phyloP scores from a whole-genome alignment of 1,140 invertebrate species.

The Potamilus streckersoni region DNA sequence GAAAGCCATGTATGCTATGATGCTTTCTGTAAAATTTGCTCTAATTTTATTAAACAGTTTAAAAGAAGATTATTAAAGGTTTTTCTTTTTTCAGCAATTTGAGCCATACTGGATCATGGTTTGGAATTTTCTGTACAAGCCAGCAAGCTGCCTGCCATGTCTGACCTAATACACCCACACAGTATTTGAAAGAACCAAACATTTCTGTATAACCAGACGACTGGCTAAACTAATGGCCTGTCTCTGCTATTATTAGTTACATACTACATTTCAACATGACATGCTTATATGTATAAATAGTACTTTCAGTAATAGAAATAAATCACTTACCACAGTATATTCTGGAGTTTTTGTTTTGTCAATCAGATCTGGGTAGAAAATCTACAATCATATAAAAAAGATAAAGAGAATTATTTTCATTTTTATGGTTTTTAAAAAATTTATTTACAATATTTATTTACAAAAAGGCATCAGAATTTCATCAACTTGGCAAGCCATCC shows the following conservation, averaged over 20 bases:
- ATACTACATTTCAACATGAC: background rate
- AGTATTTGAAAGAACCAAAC: background rate
- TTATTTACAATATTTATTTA: background rate
- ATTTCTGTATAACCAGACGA: background rate
- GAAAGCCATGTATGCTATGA: no score
- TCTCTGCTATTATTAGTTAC: background rate
- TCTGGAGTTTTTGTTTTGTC: conserved; percentile 94
- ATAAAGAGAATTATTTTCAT: background rate
- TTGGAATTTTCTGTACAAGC: no score
- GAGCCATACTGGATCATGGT: no score
- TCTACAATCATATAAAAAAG: conserved; percentile 69
- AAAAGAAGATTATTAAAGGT: no score
- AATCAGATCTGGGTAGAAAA: conserved; percentile 99
- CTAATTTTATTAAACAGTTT: no score
- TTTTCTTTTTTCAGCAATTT: no score
- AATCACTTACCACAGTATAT: conserved; percentile 79
- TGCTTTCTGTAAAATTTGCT: no score
- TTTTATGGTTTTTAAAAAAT: background rate
- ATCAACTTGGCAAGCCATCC: no score
- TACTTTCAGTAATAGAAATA: no score
- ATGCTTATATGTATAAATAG: background rate
- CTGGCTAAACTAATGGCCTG: background rate
- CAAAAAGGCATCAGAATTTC: background rate
- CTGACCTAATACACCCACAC: background rate
- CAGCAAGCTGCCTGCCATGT: no score